Evolutionary conservation across 2,113 vertebrate genomes (phyloP), one percentile per base, ranked within the genome.

Genomic region (Charina bottae): DNA sequence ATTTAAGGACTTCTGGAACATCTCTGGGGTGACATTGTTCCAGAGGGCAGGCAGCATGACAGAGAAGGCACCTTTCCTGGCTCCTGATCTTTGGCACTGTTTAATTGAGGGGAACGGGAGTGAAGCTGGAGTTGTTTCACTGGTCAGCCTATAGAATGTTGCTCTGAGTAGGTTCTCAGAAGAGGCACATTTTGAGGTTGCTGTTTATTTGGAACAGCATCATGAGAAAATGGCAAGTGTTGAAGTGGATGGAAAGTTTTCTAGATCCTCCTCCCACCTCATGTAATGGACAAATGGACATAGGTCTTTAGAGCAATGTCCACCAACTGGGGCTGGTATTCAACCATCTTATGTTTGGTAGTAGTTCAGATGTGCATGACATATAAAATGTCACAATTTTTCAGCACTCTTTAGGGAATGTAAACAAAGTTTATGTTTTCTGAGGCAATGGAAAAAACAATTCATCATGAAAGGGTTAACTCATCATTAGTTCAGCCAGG

Each of bases 401-500:
- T 23, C 72, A 56, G 6, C 9, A 60, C n/a, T 58, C 53, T n/a
- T 53, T 17, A 78, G 13, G 49, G 17, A 23, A 5, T 2, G 2
- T 58, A 83, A 89, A 78, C 72, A 78, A 33, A 72, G 21, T 33
- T 21, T 42, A 23, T 85, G 85, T 87, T 7, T 7, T 68, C 19
- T 56, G 49, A 46, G 13, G 42, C 24, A 72, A 87, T 28, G 10
- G 24, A 19, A 33, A n/a, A 62, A 88, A 54, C 42, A 78, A 78
- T 59, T 19, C 84, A 62, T 23, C 42, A 62, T 26, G 68, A 92
- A 53, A 90, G 26, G 53, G n/a, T 78, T 15, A 87, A 87, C 12
- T 56, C 33, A 58, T 55, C 33, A 72, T 87, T 78, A 91, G 62
- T 78, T 87, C 62, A 91, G 21, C 53, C 78, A 91, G 15, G 59